phyloP scores from a whole-genome alignment of 2,113 vertebrate genomes.

The Microcebus lehilahytsara region DNA sequence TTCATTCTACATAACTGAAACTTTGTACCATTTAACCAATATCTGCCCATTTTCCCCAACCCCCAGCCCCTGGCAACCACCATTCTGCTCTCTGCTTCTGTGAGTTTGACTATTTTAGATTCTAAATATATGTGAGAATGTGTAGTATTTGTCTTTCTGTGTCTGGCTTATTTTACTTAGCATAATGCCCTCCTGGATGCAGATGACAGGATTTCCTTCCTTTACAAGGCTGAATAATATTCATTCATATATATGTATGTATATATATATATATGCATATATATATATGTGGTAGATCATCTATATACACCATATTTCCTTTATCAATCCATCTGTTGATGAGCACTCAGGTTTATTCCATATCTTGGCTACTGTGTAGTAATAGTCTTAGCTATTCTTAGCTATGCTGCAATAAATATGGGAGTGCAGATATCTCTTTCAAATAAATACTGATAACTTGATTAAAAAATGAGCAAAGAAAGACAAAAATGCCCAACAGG shows the following conservation, averaged over 20 bases:
- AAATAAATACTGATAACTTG: background rate
- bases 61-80: no score
- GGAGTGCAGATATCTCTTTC: background rate
- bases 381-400: background rate
- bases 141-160: background rate
- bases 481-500: background rate
- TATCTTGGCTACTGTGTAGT: background rate
- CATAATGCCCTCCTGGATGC: background rate
- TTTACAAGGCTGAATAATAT: background rate
- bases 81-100: background rate
- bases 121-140: background rate
- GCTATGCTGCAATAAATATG: background rate
- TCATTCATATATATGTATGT: no score
- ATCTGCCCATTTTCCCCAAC: no score
- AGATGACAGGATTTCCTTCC: background rate
- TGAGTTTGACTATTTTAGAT: background rate
- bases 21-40: background rate
- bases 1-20: background rate
- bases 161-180: background rate
- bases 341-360: background rate
- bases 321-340: background rate
- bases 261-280: no score
- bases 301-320: background rate
- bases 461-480: background rate
- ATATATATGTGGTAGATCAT: no score